Evolutionary conservation across 2,113 vertebrate species (phyloP).

Genomic region (Lagopus leucura): DNA sequence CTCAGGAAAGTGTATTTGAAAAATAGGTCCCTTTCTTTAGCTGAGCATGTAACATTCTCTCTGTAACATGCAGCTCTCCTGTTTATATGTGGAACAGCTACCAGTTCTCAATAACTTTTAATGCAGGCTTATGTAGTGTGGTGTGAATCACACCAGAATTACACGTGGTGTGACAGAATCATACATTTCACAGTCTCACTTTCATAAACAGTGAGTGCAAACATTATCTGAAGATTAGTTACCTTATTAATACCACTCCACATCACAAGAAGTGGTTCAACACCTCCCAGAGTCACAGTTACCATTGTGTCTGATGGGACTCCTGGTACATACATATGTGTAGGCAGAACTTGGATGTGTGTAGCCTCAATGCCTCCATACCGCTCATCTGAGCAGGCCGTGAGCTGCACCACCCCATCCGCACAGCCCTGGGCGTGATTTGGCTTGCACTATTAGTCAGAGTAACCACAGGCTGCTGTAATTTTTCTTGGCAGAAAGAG

Average conservation of each 20-base stretch:
- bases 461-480: neutral
- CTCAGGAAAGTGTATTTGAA: neutral
- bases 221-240: neutral
- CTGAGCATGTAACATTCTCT: neutral
- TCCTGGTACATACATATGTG: accelerated
- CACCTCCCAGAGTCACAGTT: neutral
- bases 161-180: neutral
- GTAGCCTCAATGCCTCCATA: accelerated
- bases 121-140: neutral
- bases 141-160: neutral
- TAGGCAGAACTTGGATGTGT: neutral
- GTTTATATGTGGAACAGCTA: neutral
- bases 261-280: neutral
- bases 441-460: neutral
- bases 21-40: neutral
- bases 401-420: neutral
- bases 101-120: neutral
- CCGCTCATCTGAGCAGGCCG: neutral
- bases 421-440: accelerated
- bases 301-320: accelerated
- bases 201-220: neutral
- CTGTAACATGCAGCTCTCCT: neutral
- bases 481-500: constrained; percentile 52
- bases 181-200: neutral
- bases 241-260: neutral